Conservation (phyloP, 2,797 vertebrate genomes). For the Merluccius polli region DNA sequence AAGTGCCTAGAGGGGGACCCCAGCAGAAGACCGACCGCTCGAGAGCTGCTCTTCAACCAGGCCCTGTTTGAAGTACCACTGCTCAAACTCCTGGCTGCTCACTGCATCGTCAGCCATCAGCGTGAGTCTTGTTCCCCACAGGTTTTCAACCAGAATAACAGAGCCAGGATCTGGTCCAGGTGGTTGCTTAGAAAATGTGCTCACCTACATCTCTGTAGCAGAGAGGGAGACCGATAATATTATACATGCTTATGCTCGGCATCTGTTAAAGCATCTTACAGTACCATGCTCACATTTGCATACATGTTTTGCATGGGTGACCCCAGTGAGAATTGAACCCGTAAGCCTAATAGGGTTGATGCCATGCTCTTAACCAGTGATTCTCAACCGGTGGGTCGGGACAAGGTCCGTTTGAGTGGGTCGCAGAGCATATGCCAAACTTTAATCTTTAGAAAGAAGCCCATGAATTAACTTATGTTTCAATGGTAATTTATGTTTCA, state of each 20-base stretch:
- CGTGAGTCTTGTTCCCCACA: conserved; percentile 75
- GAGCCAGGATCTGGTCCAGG: neutral
- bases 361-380: too few species aligned
- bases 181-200: too few species aligned
- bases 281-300: neutral
- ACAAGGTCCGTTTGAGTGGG: too few species aligned
- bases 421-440: too few species aligned
- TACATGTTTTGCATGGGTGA: neutral
- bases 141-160: neutral
- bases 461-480: too few species aligned
- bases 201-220: too few species aligned
- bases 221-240: neutral
- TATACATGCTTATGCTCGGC: too few species aligned
- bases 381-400: too few species aligned
- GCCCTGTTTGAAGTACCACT: conserved; percentile 95
- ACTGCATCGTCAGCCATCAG: conserved; percentile 92
- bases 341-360: neutral
- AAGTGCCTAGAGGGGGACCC: conserved; percentile 90
- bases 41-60: conserved; percentile 92
- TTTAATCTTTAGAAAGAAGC: too few species aligned
- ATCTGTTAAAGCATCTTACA: neutral
- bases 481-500: too few species aligned
- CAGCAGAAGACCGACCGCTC: conserved; percentile 83
- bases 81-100: conserved; percentile 90
- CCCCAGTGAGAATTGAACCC: neutral